A percentile compares a stretch with the other conserved stretches of the same genome.
Evolutionary conservation across 2,113 vertebrate genomes (phyloP).

Genomic region (Eurypyga helias): DNA sequence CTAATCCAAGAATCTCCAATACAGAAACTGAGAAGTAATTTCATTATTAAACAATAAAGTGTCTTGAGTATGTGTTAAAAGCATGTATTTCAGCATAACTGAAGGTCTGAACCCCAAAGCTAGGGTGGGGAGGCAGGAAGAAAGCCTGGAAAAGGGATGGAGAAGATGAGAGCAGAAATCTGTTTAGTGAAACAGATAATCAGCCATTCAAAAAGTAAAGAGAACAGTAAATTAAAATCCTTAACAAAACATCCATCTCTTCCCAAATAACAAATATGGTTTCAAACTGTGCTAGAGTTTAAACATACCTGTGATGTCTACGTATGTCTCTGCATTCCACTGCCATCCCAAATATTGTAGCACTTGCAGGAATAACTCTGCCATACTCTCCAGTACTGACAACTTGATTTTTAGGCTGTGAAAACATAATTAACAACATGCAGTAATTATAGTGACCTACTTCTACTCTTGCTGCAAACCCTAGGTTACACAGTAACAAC

Average conservation of each 20-base stretch:
- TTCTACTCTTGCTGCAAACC: neutral
- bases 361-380: constrained; percentile 92
- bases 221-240: neutral
- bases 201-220: neutral
- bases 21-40: neutral
- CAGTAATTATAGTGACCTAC: neutral
- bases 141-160: neutral
- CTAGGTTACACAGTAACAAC: neutral
- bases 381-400: constrained; percentile 78
- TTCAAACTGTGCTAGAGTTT: neutral
- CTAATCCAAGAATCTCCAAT: neutral
- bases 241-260: neutral
- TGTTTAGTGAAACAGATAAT: neutral
- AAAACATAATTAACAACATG: constrained; percentile 14
- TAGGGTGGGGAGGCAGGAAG: accelerated
- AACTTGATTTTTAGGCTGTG: constrained; percentile 68
- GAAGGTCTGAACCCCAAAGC: neutral
- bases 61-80: neutral
- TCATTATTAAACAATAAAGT: neutral
- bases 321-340: constrained; percentile 92
- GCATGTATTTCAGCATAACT: neutral
- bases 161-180: neutral
- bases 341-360: constrained; percentile 90
- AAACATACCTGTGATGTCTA: constrained; percentile 89
- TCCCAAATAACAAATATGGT: neutral